Evolutionary conservation across 2,888 invertebrate species (phyloP).

Genomic region (Agonopterix arenella): DNA sequence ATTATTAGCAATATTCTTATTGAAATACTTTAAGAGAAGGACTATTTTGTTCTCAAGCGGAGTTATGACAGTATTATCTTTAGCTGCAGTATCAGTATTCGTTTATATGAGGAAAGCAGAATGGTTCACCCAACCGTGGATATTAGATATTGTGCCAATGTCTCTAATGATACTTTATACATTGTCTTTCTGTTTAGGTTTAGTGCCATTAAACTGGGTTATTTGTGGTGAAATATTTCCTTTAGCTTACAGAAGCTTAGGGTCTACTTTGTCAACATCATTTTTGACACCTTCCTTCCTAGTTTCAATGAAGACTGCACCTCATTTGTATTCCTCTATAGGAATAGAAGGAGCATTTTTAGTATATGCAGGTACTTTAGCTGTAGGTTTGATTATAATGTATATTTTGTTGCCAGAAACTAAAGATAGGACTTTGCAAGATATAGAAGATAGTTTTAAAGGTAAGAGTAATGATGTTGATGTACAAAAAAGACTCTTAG

Average conservation of each 20-base stretch:
- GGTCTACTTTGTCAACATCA: conserved; percentile 62
- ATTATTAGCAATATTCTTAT: conserved; percentile 67
- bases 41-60: conserved; percentile 63
- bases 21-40: conserved; percentile 55
- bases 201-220: conserved; percentile 66
- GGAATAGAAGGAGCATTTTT: conserved; percentile 66
- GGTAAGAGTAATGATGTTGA: conserved; percentile 47
- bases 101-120: conserved; percentile 55
- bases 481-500: conserved; percentile 55
- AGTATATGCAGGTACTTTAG: conserved; percentile 55
- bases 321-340: conserved; percentile 58
- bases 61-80: conserved; percentile 51
- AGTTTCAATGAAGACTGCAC: conserved; percentile 69
- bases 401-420: conserved; percentile 61
- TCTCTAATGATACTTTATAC: conserved; percentile 57
- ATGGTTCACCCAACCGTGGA: conserved; percentile 40
- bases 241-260: conserved; percentile 63
- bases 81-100: conserved; percentile 51
- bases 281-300: conserved; percentile 64
- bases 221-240: conserved; percentile 71
- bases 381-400: conserved; percentile 49
- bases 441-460: conserved; percentile 67
- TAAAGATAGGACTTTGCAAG: conserved; percentile 63
- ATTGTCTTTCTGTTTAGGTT: conserved; percentile 60
- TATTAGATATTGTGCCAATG: conserved; percentile 54